Percentiles rank a stretch among this genome's conserved stretches.
Evolutionary conservation across 2,888 invertebrate species (phyloP).

Genomic region (Eristalinus sepulchralis): DNA sequence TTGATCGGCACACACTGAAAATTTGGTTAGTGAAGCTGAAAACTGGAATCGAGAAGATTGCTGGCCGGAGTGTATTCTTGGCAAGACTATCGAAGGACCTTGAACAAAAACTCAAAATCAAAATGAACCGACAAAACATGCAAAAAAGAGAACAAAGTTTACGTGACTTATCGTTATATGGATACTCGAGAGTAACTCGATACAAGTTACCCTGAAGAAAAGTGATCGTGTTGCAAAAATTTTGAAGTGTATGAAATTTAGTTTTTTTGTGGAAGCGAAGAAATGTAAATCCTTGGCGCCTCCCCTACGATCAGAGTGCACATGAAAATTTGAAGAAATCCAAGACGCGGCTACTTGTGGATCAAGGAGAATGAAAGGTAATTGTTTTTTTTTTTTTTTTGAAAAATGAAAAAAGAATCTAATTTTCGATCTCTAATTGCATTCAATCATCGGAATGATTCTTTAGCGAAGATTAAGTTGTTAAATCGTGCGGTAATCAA

Average conservation of each 20-base stretch:
- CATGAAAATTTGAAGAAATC: no score
- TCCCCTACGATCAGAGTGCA: slow-evolving; percentile 6
- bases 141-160: slow-evolving; percentile 18
- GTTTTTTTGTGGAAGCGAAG: neutral
- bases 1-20: slow-evolving; percentile 37
- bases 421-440: neutral
- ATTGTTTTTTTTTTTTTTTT: neutral
- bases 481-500: neutral
- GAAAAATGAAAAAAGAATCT: no score
- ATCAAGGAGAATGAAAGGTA: slow-evolving; percentile 23
- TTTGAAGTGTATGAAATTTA: slow-evolving; percentile 28
- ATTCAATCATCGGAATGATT: neutral
- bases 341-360: neutral
- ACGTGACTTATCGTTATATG: slow-evolving; percentile 53
- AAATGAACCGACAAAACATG: neutral
- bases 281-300: slow-evolving; percentile 17
- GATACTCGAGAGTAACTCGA: slow-evolving; percentile 64
- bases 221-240: slow-evolving; percentile 66
- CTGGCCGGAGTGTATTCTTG: slow-evolving; percentile 36
- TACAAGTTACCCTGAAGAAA: slow-evolving; percentile 44
- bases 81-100: slow-evolving; percentile 21
- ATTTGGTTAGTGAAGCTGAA: slow-evolving; percentile 68
- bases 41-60: slow-evolving; percentile 35
- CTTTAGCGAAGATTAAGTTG: neutral
- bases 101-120: slow-evolving; percentile 2